Evolutionary conservation across 2,888 invertebrate species (phyloP).

Genomic region (Apodemia hepburni): DNA sequence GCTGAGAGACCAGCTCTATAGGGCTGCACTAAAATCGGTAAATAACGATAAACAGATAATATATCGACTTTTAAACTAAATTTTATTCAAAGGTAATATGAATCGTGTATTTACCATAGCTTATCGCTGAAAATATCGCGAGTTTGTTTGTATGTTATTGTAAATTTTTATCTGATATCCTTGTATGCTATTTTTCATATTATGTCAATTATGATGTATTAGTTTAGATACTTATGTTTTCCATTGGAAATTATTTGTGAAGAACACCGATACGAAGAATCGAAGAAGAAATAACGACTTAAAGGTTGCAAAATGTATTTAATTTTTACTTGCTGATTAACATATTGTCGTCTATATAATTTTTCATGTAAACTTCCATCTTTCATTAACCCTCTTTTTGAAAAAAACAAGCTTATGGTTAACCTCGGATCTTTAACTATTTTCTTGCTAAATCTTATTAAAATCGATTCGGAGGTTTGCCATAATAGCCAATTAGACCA

Average conservation of each 20-base stretch:
- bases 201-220: neutral
- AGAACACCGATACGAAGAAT: neutral
- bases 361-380: no score
- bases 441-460: no score
- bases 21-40: slow-evolving; percentile 43
- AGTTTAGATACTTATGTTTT: slow-evolving; percentile 1
- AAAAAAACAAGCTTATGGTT: no score
- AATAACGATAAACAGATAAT: slow-evolving; percentile 19
- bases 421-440: no score
- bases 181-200: slow-evolving; percentile 15
- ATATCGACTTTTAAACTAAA: slow-evolving; percentile 12
- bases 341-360: no score
- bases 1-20: slow-evolving; percentile 46
- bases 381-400: no score
- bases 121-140: slow-evolving; percentile 15
- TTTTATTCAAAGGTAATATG: slow-evolving; percentile 1
- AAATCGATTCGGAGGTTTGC: no score
- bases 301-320: no score
- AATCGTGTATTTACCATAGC: neutral
- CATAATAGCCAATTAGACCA: no score
- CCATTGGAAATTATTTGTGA: slow-evolving; percentile 11
- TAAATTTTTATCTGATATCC: slow-evolving; percentile 16
- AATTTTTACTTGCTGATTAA: no score
- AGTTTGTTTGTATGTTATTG: slow-evolving; percentile 13
- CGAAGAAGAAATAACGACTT: no score